Conservation (phyloP, 2,797 vertebrate genomes). For the Periparus ater region DNA sequence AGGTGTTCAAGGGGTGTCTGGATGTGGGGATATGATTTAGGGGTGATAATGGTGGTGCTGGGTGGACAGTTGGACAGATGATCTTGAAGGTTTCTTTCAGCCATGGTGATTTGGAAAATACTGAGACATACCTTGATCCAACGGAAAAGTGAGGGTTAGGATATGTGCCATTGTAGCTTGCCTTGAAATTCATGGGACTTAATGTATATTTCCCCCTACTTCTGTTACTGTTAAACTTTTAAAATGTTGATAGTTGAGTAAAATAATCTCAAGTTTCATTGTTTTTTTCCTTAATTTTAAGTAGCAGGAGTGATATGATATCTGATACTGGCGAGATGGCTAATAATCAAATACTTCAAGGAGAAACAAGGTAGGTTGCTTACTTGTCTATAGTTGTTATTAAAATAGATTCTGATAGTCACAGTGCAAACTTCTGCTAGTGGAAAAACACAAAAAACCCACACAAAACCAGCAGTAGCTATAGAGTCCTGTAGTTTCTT, state of each 20-base stretch:
- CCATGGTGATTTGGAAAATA: not conserved
- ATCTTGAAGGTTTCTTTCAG: not conserved
- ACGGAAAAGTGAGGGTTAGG: not conserved
- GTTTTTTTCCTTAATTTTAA: conserved; percentile 1
- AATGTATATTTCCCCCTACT: not conserved
- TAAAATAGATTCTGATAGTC: not conserved
- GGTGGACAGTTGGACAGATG: not conserved
- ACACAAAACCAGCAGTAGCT: not conserved
- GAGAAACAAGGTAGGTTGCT: conserved; percentile 73
- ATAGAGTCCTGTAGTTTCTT: not conserved
- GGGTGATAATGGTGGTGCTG: not conserved
- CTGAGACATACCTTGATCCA: not conserved
- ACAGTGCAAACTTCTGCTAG: not conserved
- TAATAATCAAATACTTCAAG: conserved; percentile 70
- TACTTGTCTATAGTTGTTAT: not conserved
- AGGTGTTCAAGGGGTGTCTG: not conserved
- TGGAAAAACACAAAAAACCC: not conserved
- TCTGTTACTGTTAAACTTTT: not conserved
- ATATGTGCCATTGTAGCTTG: not conserved
- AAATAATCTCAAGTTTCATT: not conserved
- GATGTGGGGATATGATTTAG: not conserved
- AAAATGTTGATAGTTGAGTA: not conserved
- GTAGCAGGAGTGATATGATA: conserved; percentile 74
- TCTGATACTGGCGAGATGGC: conserved; percentile 67
- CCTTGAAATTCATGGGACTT: not conserved